phyloP scores from a whole-genome alignment of 2,888 invertebrate genomes.

The Steinernema hermaphroditum region DNA sequence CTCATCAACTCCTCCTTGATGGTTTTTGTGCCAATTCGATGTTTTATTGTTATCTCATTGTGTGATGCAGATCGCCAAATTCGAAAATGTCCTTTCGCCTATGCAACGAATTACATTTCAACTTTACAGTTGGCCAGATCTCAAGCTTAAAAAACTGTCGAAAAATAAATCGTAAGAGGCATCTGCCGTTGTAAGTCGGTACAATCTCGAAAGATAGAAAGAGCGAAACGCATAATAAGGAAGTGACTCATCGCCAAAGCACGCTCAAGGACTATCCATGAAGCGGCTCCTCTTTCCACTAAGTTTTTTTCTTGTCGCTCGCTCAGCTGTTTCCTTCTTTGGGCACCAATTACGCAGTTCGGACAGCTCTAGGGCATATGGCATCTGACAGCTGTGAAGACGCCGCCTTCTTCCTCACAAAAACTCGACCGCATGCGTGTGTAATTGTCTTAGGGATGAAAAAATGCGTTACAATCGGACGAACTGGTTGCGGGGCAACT shows the following conservation, averaged over 20 bases:
- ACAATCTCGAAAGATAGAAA: no score
- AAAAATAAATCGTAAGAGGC: no score
- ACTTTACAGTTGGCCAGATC: no score
- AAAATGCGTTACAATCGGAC: not conserved
- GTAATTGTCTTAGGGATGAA: not conserved
- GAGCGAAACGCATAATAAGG: no score
- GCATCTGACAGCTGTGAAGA: slow-evolving; percentile 4
- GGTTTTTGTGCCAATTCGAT: slow-evolving; percentile 24
- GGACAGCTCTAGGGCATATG: slow-evolving; percentile 10
- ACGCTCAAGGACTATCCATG: no score
- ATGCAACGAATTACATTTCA: not conserved
- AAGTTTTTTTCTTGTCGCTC: not conserved
- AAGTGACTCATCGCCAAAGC: no score
- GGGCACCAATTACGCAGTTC: slow-evolving; percentile 7
- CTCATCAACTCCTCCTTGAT: slow-evolving; percentile 14
- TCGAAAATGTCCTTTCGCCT: not conserved
- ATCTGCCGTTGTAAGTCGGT: no score
- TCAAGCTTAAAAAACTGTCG: no score
- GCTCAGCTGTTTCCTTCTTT: not conserved
- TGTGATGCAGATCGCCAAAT: not conserved
- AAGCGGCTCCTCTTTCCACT: no score
- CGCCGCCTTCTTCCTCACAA: slow-evolving; percentile 15
- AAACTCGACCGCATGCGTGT: not conserved
- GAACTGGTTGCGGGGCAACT: slow-evolving; percentile 23
- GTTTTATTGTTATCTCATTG: slow-evolving; percentile 18